phyloP scores from a whole-genome alignment of 1,140 invertebrate species.

The Heliconius hewitsoni region DNA sequence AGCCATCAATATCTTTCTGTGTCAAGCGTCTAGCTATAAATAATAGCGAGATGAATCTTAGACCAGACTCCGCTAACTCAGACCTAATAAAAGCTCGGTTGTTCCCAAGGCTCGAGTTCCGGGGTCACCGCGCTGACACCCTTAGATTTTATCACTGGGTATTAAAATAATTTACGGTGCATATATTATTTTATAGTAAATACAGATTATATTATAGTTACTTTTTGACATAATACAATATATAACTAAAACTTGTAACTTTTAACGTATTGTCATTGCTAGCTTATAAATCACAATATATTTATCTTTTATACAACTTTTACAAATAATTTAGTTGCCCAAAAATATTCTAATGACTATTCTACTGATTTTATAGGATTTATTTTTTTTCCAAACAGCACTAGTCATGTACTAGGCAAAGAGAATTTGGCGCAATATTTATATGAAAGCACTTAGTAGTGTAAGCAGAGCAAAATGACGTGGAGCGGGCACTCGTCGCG shows the following conservation, averaged over 20 bases:
- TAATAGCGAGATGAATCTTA: slow-evolving; percentile 29
- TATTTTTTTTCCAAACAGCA: too few relatives aligned
- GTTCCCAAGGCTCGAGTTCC: slow-evolving; percentile 44
- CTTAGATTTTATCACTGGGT: slow-evolving; percentile 12
- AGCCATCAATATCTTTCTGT: slow-evolving; percentile 29
- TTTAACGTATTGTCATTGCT: too few relatives aligned
- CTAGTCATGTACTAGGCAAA: background rate
- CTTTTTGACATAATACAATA: background rate
- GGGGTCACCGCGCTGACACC: slow-evolving; percentile 40
- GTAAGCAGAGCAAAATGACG: slow-evolving; percentile 25
- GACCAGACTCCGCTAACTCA: slow-evolving; percentile 28
- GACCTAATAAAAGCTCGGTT: slow-evolving; percentile 34
- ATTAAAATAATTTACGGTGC: slow-evolving; percentile 8
- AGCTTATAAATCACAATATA: too few relatives aligned
- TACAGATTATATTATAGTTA: background rate
- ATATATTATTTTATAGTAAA: slow-evolving; percentile 9
- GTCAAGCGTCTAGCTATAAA: slow-evolving; percentile 29
- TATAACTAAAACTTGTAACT: background rate
- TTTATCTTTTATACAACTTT: too few relatives aligned
- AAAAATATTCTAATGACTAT: too few relatives aligned
- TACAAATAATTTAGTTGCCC: too few relatives aligned
- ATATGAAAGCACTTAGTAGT: slow-evolving; percentile 20
- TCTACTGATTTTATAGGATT: too few relatives aligned
- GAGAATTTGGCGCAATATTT: slow-evolving; percentile 23
- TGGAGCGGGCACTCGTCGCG: slow-evolving; percentile 20